Conservation (phyloP, 2,797 vertebrate species). For the Simalia tracyae region DNA sequence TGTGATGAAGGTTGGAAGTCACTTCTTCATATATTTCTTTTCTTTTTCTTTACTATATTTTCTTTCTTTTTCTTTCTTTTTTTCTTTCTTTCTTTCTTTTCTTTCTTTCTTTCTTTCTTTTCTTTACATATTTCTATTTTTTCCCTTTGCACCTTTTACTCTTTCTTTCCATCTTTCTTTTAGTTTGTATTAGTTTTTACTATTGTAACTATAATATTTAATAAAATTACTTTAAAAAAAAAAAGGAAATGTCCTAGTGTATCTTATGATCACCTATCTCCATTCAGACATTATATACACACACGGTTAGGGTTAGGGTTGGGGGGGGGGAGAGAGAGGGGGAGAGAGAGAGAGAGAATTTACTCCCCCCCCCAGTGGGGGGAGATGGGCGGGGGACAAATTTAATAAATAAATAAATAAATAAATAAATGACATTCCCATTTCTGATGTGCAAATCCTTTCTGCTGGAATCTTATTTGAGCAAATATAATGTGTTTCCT, state of each 20-base stretch:
- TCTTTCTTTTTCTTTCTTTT: no score
- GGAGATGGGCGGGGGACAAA: no score
- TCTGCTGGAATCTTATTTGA: not conserved
- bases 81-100: no score
- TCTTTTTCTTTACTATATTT: no score
- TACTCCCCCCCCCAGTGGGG: not conserved
- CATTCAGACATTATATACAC: not conserved
- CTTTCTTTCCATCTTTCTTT: not conserved
- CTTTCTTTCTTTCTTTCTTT: no score
- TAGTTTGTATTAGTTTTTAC: not conserved
- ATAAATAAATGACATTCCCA: not conserved
- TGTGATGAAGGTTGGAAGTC: no score
- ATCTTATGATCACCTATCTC: not conserved
- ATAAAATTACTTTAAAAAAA: not conserved
- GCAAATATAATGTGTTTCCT: not conserved
- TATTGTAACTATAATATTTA: not conserved
- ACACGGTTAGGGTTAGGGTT: no score
- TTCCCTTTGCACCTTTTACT: not conserved
- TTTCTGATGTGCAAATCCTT: not conserved
- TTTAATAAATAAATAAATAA: no score
- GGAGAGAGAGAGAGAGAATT: not conserved
- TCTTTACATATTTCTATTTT: no score
- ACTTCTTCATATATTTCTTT: no score
- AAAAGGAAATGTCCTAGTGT: not conserved
- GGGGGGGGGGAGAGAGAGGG: not conserved